Conservation (phyloP, 2,888 invertebrate genomes). For the Cyclophora punctaria region DNA sequence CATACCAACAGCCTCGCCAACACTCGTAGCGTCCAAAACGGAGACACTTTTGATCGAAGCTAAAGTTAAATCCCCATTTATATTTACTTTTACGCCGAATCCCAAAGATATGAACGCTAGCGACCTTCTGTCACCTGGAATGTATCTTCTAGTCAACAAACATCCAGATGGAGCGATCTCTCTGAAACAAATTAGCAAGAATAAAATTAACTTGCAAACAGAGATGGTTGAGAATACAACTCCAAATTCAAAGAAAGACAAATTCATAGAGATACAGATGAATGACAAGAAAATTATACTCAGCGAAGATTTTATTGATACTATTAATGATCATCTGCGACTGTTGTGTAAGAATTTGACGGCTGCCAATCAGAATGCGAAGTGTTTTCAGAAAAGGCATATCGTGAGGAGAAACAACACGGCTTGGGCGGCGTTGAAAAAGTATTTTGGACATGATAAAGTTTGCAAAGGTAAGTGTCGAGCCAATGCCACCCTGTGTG, state of each 20-base stretch:
- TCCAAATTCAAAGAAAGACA: slow-evolving; percentile 13
- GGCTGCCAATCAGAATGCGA: slow-evolving; percentile 2
- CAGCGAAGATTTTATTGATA: slow-evolving; percentile 40
- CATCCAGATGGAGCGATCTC: slow-evolving; percentile 25
- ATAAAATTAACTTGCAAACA: no score
- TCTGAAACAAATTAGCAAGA: slow-evolving; percentile 23
- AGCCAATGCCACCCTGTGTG: slow-evolving; percentile 47
- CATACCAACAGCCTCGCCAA: no score
- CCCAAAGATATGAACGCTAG: slow-evolving; percentile 4
- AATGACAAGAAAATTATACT: slow-evolving; percentile 28
- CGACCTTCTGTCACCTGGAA: slow-evolving; percentile 29
- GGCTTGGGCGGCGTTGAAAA: slow-evolving; percentile 38
- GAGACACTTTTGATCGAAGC: no score
- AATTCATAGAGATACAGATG: not conserved
- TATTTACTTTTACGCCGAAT: not conserved
- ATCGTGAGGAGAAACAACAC: slow-evolving; percentile 19
- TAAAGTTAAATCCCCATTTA: no score
- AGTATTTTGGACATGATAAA: slow-evolving; percentile 43
- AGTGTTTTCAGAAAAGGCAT: no score
- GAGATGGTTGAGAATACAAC: no score
- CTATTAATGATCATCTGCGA: slow-evolving; percentile 38
- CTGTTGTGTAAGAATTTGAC: slow-evolving; percentile 24
- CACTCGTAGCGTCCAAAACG: no score
- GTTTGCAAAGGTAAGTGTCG: slow-evolving; percentile 48
- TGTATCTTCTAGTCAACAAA: slow-evolving; percentile 42